Percentiles rank a stretch among this genome's conserved stretches.
Evolutionary conservation across 2,797 vertebrate species (phyloP).

Genomic region (Chlorospingus semifuscus): DNA sequence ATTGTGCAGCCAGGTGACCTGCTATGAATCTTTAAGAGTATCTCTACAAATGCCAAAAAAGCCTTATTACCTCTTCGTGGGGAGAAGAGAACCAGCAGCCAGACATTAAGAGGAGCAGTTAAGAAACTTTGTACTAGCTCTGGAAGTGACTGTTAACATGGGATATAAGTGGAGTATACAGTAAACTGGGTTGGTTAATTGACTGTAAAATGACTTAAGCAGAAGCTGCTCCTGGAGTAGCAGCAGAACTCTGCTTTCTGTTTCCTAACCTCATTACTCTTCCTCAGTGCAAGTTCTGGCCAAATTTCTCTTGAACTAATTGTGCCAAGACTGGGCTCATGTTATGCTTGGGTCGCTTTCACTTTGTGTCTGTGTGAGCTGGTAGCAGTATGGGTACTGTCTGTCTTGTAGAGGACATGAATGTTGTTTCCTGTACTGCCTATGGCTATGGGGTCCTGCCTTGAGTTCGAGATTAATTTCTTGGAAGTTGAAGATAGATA

Average conservation of each 20-base stretch:
- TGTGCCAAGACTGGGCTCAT: background rate
- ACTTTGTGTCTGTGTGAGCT: background rate
- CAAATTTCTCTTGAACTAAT: background rate
- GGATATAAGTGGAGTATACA: background rate
- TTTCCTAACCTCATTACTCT: background rate
- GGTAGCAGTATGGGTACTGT: background rate
- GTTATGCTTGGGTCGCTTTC: background rate
- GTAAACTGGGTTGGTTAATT: background rate
- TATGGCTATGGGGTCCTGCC: background rate
- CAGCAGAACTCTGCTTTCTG: background rate
- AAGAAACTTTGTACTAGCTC: background rate
- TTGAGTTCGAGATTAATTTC: background rate
- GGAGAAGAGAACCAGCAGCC: background rate
- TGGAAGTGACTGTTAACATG: background rate
- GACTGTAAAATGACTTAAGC: background rate
- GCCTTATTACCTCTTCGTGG: background rate
- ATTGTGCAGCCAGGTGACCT: background rate
- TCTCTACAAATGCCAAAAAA: background rate
- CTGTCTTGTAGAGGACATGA: background rate
- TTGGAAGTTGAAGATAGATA: background rate
- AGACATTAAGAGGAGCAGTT: background rate
- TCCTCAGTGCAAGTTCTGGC: background rate
- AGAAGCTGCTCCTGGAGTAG: background rate
- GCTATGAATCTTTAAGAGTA: background rate
- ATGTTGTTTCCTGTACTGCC: background rate